Evolutionary conservation across 1,140 invertebrate genomes (phyloP).

Genomic region (Streblospio benedicti): DNA sequence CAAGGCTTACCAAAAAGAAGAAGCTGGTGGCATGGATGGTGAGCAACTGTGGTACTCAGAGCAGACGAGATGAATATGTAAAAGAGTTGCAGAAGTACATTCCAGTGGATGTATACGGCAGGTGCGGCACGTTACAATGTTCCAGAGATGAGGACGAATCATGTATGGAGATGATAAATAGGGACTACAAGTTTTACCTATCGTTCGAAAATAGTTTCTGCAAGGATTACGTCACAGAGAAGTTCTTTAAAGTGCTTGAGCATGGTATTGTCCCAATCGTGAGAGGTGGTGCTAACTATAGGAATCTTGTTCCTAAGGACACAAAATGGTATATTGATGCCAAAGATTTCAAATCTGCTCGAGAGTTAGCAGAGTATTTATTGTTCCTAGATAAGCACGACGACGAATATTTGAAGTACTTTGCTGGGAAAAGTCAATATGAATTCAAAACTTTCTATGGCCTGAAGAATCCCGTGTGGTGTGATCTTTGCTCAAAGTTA

Average conservation of each 20-base stretch:
- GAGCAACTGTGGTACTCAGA: conserved; percentile 53
- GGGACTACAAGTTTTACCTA: conserved; percentile 98
- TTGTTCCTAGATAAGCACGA: conserved; percentile 69
- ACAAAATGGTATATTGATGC: conserved; percentile 46
- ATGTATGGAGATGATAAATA: too few relatives aligned
- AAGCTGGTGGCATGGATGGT: conserved; percentile 47
- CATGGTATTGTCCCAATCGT: conserved; percentile 38
- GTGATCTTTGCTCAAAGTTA: too few relatives aligned
- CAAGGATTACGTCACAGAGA: conserved; percentile 50
- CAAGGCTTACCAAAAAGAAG: too few relatives aligned
- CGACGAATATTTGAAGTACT: conserved; percentile 82
- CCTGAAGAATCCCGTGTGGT: too few relatives aligned
- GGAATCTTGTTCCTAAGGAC: conserved; percentile 27
- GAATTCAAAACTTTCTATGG: too few relatives aligned
- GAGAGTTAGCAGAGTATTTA: conserved; percentile 37
- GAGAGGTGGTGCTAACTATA: conserved; percentile 47
- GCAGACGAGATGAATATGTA: conserved; percentile 52
- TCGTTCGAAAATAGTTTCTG: conserved; percentile 62
- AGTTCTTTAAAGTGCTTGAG: conserved; percentile 46
- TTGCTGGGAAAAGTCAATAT: conserved; percentile 80
- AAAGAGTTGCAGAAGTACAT: conserved; percentile 51
- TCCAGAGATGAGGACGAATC: too few relatives aligned
- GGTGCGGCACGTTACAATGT: conserved; percentile 48
- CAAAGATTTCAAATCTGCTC: conserved; percentile 36
- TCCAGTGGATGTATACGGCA: conserved; percentile 59